Evolutionary conservation across 2,888 invertebrate genomes (phyloP).

Genomic region (Nomada hirtipes): DNA sequence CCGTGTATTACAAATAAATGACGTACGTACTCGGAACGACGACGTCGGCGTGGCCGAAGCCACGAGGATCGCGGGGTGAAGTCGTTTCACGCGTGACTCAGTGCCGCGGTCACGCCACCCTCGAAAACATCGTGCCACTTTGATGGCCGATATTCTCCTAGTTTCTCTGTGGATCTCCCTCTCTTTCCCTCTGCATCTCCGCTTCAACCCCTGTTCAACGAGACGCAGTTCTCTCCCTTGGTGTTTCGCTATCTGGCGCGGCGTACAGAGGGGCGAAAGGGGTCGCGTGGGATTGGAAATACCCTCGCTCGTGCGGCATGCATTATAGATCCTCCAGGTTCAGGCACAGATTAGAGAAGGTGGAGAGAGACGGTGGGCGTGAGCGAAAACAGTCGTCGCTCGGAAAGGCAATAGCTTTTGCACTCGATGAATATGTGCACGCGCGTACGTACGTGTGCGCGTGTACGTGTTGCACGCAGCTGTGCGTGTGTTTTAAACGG

Average conservation of each 20-base stretch:
- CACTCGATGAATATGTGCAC: conserved; percentile 17
- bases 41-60: conserved; percentile 40
- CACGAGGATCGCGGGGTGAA: conserved; percentile 36
- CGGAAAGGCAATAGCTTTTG: conserved; percentile 64
- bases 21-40: conserved; percentile 41
- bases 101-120: conserved; percentile 58
- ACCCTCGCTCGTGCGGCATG: conserved; percentile 56
- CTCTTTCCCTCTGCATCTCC: background rate
- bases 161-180: background rate
- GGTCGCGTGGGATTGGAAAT: conserved; percentile 66
- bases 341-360: conserved; percentile 66
- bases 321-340: conserved; percentile 62
- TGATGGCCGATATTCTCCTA: conserved; percentile 62
- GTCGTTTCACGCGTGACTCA: conserved; percentile 69
- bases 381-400: conserved; percentile 58
- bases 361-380: conserved; percentile 54
- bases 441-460: too few species aligned
- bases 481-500: conserved; percentile 52
- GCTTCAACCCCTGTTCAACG: background rate
- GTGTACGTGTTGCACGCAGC: too few species aligned
- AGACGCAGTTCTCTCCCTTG: background rate
- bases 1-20: conserved; percentile 70
- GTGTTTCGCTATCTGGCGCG: conserved; percentile 25
- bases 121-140: conserved; percentile 63
- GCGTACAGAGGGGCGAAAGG: conserved; percentile 2